phyloP scores from a whole-genome alignment of 2,797 vertebrate genomes.

The Amniataba percoides region DNA sequence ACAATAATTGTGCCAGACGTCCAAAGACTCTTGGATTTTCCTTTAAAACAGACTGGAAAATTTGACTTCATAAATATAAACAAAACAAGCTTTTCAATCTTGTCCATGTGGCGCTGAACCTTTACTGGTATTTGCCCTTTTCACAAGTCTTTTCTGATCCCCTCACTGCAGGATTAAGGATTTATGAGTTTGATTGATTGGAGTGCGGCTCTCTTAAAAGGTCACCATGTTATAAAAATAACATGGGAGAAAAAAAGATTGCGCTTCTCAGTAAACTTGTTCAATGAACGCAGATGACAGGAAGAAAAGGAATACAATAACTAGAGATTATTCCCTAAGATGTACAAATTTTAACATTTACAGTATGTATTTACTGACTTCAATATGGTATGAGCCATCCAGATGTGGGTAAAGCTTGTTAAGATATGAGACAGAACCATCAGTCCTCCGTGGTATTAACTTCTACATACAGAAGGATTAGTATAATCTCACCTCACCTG shows the following conservation, averaged over 20 bases:
- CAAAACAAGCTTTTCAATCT: slow-evolving; percentile 49
- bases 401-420: slow-evolving; percentile 24
- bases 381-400: slow-evolving; percentile 26
- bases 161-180: slow-evolving; percentile 60
- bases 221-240: slow-evolving; percentile 65
- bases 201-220: slow-evolving; percentile 62
- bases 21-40: slow-evolving; percentile 33
- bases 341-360: background rate
- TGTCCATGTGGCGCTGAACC: slow-evolving; percentile 16
- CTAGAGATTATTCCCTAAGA: slow-evolving; percentile 7
- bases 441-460: slow-evolving; percentile 21
- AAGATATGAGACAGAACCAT: slow-evolving; percentile 25
- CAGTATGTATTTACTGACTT: background rate
- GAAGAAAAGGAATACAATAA: background rate
- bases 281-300: slow-evolving; percentile 16
- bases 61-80: slow-evolving; percentile 42
- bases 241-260: slow-evolving; percentile 26
- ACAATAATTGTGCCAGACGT: slow-evolving; percentile 17
- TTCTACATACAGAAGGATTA: slow-evolving; percentile 18
- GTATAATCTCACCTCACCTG: slow-evolving; percentile 24
- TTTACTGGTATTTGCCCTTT: slow-evolving; percentile 54
- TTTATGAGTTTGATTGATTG: slow-evolving; percentile 71
- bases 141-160: slow-evolving; percentile 55
- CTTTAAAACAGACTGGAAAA: slow-evolving; percentile 50
- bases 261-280: slow-evolving; percentile 17